A percentile compares a stretch with the other conserved stretches of the same genome.
phyloP scores from a whole-genome alignment of 2,113 vertebrate genomes.

The Nibea coibor region DNA sequence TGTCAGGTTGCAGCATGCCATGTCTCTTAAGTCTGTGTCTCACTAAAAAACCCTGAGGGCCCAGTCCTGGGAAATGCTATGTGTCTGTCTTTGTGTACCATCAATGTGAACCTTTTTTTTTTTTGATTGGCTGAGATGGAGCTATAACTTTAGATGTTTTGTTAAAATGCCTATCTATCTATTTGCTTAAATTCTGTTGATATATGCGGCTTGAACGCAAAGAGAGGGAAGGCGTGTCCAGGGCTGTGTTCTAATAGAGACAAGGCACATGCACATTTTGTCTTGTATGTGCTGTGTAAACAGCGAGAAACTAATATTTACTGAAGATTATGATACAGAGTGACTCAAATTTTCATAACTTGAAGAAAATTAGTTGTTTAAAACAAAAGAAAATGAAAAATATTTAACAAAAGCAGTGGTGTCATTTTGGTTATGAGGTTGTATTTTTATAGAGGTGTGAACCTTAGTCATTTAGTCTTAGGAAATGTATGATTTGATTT shows the following conservation, averaged over 20 bases:
- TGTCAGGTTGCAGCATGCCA: conserved; percentile 72
- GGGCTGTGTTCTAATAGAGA: background rate
- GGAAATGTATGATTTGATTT: background rate
- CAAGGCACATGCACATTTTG: too few relatives aligned
- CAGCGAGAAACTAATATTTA: background rate
- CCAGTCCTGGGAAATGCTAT: conserved; percentile 26
- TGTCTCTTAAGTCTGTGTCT: conserved; percentile 47
- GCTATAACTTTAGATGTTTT: background rate
- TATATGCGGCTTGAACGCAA: background rate
- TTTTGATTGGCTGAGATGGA: background rate
- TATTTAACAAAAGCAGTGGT: background rate
- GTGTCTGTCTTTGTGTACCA: conserved; percentile 1
- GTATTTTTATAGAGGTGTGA: background rate
- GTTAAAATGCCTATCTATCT: background rate
- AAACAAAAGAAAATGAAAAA: background rate
- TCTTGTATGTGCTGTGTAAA: background rate
- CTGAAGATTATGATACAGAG: background rate
- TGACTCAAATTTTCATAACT: background rate
- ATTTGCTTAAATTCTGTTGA: background rate
- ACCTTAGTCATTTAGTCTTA: too few relatives aligned
- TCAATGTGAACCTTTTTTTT: conserved; percentile 13
- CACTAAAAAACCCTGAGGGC: conserved; percentile 55
- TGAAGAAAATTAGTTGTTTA: background rate
- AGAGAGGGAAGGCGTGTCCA: background rate
- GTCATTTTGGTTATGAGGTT: background rate